A percentile compares a stretch with the other conserved stretches of the same genome.
Conservation (phyloP, 1,140 invertebrate species). For the Procambarus clarkii region DNA sequence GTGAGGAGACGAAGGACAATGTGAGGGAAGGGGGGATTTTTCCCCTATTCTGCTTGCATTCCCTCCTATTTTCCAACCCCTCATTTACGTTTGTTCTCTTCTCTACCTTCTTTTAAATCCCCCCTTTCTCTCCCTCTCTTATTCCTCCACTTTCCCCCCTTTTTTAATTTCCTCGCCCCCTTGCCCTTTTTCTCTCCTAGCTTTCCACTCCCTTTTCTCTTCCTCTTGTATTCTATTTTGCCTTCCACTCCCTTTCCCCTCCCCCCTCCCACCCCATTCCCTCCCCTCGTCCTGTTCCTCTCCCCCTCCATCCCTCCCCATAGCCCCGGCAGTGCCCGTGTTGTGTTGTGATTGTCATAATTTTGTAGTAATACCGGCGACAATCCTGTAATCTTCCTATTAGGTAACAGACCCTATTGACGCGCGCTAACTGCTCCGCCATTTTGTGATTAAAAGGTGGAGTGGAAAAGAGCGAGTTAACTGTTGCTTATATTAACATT, state of each 20-base stretch:
- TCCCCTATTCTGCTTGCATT: background rate
- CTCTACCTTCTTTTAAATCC: no score
- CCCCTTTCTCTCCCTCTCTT: background rate
- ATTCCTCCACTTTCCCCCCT: background rate
- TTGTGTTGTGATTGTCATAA: background rate
- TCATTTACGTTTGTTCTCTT: background rate
- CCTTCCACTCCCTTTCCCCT: no score
- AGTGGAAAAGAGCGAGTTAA: no score
- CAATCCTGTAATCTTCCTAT: conserved; percentile 12
- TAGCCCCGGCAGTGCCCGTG: background rate
- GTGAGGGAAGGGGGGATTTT: background rate
- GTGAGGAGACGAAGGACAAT: background rate
- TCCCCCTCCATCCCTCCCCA: no score
- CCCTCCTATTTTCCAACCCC: background rate
- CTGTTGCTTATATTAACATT: no score
- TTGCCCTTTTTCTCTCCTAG: background rate
- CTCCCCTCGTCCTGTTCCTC: no score
- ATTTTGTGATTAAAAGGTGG: conserved; percentile 7
- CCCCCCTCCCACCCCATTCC: no score
- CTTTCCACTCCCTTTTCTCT: background rate
- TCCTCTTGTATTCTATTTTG: background rate
- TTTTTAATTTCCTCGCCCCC: background rate
- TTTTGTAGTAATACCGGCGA: background rate
- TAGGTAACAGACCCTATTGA: background rate
- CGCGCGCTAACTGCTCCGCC: background rate